phyloP scores from a whole-genome alignment of 2,113 vertebrate genomes.

The Gobio gobio region DNA sequence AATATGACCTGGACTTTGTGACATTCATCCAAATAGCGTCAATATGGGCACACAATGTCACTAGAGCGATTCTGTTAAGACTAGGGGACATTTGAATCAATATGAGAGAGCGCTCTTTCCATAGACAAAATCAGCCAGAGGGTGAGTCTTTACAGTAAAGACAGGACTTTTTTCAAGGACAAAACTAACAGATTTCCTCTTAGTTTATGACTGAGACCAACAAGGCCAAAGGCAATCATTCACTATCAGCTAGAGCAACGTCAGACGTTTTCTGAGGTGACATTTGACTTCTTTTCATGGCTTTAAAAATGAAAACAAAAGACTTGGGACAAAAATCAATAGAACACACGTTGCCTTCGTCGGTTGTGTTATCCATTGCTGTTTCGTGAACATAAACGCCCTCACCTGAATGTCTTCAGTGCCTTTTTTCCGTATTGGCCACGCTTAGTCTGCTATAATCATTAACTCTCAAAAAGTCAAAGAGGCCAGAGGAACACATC shows the following conservation, averaged over 20 bases:
- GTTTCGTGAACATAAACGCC: not conserved
- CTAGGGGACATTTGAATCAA: constrained; percentile 15
- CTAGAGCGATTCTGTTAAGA: not conserved
- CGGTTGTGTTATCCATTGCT: not conserved
- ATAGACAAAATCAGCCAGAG: not conserved
- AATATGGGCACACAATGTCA: not conserved
- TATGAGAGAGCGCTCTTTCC: not conserved
- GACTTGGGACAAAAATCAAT: not conserved
- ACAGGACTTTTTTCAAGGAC: constrained; percentile 42
- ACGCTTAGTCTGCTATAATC: constrained; percentile 58
- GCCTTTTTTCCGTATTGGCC: constrained; percentile 4
- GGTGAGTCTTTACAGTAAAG: not conserved
- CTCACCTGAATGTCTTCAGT: not conserved
- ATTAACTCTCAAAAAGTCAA: constrained; percentile 53
- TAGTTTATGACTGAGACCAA: constrained; percentile 4
- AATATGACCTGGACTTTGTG: not conserved
- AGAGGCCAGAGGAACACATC: constrained; percentile 62
- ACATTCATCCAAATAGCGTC: not conserved
- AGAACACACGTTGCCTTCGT: not conserved
- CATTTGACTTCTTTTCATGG: not conserved
- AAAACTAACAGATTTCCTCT: constrained; percentile 21
- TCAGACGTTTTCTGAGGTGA: constrained; percentile 11
- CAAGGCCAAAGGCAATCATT: constrained; percentile 30
- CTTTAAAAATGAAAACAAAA: not conserved
- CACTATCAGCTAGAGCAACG: constrained; percentile 6